Conservation (phyloP, 2,113 vertebrate genomes). For the Fulica atra region DNA sequence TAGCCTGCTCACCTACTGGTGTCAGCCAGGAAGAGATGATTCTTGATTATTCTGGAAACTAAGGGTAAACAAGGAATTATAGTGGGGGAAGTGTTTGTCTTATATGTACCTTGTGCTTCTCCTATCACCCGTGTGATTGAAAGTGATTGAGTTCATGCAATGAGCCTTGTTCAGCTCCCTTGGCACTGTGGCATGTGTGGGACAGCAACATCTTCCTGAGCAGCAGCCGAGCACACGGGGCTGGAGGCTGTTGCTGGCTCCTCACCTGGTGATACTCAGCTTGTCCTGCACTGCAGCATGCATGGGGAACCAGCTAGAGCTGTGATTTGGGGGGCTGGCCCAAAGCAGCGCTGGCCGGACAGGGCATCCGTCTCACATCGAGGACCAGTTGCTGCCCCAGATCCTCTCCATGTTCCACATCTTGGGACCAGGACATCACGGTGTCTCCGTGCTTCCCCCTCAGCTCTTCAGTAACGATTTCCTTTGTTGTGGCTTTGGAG, state of each 20-base stretch:
- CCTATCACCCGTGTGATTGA: accelerated
- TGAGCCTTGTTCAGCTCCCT: neutral
- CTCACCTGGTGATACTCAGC: neutral
- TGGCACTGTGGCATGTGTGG: no score
- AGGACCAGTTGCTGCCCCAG: neutral
- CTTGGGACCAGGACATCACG: neutral
- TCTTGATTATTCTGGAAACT: neutral
- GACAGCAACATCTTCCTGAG: neutral
- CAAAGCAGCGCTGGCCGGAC: neutral
- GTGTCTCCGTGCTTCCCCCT: no score
- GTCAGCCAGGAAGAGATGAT: neutral
- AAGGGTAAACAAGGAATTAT: neutral
- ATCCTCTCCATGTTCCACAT: neutral
- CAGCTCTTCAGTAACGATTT: neutral
- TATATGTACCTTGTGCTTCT: no score
- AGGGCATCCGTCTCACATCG: neutral
- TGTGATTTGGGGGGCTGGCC: neutral
- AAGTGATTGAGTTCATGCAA: accelerated
- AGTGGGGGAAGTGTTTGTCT: neutral
- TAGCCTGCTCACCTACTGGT: neutral
- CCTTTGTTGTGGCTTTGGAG: neutral
- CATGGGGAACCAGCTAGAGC: accelerated
- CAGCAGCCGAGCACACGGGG: accelerated
- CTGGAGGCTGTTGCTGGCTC: accelerated
- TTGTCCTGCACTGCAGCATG: neutral